phyloP scores from a whole-genome alignment of 2,113 vertebrate genomes.

The Dolichallabes microphthalmus region DNA sequence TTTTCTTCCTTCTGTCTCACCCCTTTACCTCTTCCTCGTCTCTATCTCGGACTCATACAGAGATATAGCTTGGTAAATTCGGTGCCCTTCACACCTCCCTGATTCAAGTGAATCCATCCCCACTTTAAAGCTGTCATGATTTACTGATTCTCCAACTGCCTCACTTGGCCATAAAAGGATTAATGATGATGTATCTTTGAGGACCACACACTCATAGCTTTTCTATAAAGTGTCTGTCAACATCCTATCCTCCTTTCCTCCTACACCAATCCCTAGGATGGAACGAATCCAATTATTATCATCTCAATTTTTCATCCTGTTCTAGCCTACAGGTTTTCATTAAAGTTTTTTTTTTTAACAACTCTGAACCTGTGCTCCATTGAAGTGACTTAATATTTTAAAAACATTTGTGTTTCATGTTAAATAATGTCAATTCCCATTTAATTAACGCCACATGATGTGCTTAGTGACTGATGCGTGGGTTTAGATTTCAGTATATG shows the following conservation, averaged over 20 bases:
- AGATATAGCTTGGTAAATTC: conserved; percentile 13
- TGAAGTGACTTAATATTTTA: not conserved
- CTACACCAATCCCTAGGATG: not conserved
- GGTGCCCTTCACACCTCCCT: conserved; percentile 40
- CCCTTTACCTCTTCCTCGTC: not conserved
- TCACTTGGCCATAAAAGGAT: conserved; percentile 31
- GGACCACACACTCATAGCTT: conserved; percentile 10
- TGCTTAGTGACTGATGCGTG: not conserved
- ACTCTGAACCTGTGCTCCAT: not conserved
- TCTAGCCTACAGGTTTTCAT: conserved; percentile 9
- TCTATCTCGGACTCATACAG: conserved; percentile 14
- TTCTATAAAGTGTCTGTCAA: conserved; percentile 36
- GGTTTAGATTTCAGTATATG: not conserved
- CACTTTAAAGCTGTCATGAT: conserved; percentile 27
- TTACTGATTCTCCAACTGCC: conserved; percentile 17
- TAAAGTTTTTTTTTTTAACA: not conserved
- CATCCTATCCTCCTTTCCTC: not conserved
- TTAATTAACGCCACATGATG: not conserved
- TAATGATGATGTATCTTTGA: conserved; percentile 23
- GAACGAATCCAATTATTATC: conserved; percentile 24
- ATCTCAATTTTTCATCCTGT: conserved; percentile 27
- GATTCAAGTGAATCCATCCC: conserved; percentile 5
- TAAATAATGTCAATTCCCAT: not conserved
- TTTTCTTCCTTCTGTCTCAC: not conserved
- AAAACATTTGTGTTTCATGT: not conserved